Evolutionary conservation across 2,113 vertebrate genomes (phyloP), one percentile per base, ranked within the genome.

Genomic region (Chionis minor): DNA sequence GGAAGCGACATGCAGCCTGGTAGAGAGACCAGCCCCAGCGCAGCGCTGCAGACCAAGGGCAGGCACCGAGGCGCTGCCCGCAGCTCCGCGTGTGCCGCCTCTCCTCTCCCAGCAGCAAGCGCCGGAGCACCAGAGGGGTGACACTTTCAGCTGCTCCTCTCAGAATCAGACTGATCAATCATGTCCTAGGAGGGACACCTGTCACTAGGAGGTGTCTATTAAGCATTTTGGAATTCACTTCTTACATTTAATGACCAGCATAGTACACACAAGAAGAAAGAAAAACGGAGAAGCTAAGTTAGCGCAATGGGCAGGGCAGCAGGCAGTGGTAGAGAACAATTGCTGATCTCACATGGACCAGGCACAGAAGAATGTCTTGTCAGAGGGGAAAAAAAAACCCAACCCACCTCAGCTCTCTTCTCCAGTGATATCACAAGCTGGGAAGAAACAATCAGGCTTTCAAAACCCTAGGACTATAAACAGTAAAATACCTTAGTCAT

Each of bases 371-470:
- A 78, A 59, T 5, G 1, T 6, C 6, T 30, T 63, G n/a, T 12
- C 21, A 10, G 12, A 9, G 20, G 6, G 4, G 2, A 22, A 72
- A 71, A 28, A 21, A n/a, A n/a, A 38, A 4, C 8, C 4, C 32
- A 84, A 67, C 81, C 11, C 35, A 74, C 40, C 52, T 88, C 75
- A 93, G 77, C 14, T 81, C 32, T 71, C 59, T 54, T 66, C 67
- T 74, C 28, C 44, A 54, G 56, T 56, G 24, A 32, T 56, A 93
- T 7, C 85, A 85, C 44, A 83, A 51, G 47, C 8, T 44, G 44
- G 56, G 61, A 88, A 88, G 72, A 83, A 73, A 84, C 87, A 87
- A 52, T 92, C 47, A 87, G 52, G 38, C 44, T 88, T 95, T 93
- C 72, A 78, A 92, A 91, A 86, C 38, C 74, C 55, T 52, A 44